Evolutionary conservation across 1,140 invertebrate species (phyloP), one percentile per base, ranked within the genome.

Genomic region (Ylistrum balloti): DNA sequence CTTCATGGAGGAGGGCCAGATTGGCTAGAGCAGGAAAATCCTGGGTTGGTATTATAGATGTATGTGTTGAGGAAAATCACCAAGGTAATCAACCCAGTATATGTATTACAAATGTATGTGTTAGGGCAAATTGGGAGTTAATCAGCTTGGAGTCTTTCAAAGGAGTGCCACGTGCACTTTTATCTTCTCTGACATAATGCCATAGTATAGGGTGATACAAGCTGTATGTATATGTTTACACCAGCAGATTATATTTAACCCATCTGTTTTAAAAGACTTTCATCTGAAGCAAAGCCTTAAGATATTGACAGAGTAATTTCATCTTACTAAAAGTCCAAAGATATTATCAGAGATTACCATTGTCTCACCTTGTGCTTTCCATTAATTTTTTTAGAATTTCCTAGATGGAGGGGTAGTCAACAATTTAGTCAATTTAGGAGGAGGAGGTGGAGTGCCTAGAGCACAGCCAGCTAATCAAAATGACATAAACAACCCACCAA

Each of bases 1-100:
- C 97, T 99, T 91, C 98, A 99, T 96, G 99, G 99, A 13, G 99
- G 99, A 45, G 99, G 98, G 9, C 99, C 13, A 38, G 35, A 38
- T 13, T 38, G 35, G 35, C 35, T 38, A 38, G 35, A 38, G 13
- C 35, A 38, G 35, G 34, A 41, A 87, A 45, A 95, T 86, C 9
- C 20, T 17, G 41, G 7, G 41, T 45, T 15, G 91, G 33, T 33
- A 45, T 45, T 45, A 17, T 9, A 13, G 41, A 74, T 74, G 56
- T 74, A n/a, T 22, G 56, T n/a, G 28, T 9, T 9, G 56, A 74
- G 56, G 22, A 74, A 28, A 28, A 74, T 3, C 17, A n/a, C 20
- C 10, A 17, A 17, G 9, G 41, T 45, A 17, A 13, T 74, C 56
- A 74, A 74, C 56, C 22, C n/a, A 74, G 56, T 3, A 5, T 74